Evolutionary conservation across 1,140 invertebrate genomes (phyloP).

Genomic region (Argopecten irradians): DNA sequence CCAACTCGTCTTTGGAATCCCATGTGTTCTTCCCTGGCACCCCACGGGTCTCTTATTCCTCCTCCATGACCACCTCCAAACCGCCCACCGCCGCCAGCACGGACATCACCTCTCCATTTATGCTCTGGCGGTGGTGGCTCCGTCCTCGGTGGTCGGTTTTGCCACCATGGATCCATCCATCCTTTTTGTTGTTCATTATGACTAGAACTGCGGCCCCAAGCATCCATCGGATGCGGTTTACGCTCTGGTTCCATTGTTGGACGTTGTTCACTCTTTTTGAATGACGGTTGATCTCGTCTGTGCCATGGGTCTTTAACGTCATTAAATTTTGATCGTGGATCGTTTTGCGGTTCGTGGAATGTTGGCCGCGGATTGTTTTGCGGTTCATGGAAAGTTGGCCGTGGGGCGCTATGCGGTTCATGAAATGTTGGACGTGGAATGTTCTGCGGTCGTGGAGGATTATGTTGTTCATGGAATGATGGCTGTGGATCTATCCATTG

Average conservation of each 20-base stretch:
- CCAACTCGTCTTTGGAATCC: not conserved
- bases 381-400: not conserved
- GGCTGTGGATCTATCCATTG: no score
- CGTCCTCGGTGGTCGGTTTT: not conserved
- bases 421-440: not conserved
- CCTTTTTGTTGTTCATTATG: not conserved
- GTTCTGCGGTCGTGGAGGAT: no score
- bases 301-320: no score
- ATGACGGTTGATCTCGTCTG: not conserved
- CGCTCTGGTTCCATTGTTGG: not conserved
- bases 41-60: not conserved
- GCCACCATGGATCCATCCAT: not conserved
- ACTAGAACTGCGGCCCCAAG: not conserved
- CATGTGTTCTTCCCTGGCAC: not conserved
- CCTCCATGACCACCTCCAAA: not conserved
- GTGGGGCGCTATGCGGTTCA: not conserved
- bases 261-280: not conserved
- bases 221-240: not conserved
- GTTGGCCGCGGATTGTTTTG: no score
- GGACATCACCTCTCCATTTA: not conserved
- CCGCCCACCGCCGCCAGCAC: not conserved
- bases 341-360: no score
- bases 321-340: no score
- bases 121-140: not conserved
- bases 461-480: not conserved